Evolutionary conservation across 2,888 invertebrate species (phyloP).

Genomic region (Melikaiella ostensackeni): DNA sequence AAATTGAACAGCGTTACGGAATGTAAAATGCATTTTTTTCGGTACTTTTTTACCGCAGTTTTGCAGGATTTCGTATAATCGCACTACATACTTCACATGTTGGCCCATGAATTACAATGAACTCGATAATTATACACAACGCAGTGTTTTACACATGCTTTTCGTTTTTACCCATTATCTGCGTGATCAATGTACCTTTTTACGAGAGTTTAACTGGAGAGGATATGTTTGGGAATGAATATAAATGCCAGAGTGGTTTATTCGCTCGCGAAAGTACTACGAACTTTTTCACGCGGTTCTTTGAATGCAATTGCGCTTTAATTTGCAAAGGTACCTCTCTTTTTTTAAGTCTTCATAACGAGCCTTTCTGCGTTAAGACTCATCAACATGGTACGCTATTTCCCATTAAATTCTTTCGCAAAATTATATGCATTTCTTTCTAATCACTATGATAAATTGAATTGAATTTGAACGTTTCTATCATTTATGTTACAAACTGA

Average conservation of each 20-base stretch:
- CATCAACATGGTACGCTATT: slow-evolving; percentile 7
- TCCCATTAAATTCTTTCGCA: slow-evolving; percentile 12
- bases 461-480: neutral
- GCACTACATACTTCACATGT: slow-evolving; percentile 10
- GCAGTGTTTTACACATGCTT: slow-evolving; percentile 24
- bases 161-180: slow-evolving; percentile 27
- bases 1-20: neutral
- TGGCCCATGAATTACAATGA: slow-evolving; percentile 30
- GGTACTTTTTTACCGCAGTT: neutral
- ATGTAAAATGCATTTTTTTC: neutral
- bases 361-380: neutral
- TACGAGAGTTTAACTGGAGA: slow-evolving; percentile 30
- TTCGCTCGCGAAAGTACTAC: slow-evolving; percentile 38
- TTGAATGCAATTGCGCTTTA: slow-evolving; percentile 33
- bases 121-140: slow-evolving; percentile 30
- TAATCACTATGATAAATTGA: neutral
- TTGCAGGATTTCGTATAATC: slow-evolving; percentile 16
- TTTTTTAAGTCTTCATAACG: slow-evolving; percentile 19
- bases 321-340: neutral
- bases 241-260: slow-evolving; percentile 51
- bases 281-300: slow-evolving; percentile 40
- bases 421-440: neutral
- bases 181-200: slow-evolving; percentile 35
- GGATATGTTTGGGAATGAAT: slow-evolving; percentile 48
- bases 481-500: neutral